phyloP scores from a whole-genome alignment of 2,113 vertebrate species.

The Aegotheles bennettii region DNA sequence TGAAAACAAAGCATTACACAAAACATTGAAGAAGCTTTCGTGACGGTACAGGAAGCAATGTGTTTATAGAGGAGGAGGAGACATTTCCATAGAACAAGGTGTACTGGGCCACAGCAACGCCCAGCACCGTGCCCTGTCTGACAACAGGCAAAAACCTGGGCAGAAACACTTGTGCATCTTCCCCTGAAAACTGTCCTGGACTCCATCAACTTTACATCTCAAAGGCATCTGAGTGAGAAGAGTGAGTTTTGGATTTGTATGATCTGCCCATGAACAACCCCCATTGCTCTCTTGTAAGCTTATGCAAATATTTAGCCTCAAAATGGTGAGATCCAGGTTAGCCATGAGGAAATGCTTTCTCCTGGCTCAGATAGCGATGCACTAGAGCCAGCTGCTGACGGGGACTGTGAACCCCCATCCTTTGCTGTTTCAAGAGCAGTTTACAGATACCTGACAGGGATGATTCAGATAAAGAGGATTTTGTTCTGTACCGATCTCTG shows the following conservation, averaged over 20 bases:
- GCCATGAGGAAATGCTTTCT: background rate
- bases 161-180: background rate
- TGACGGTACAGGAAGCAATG: background rate
- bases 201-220: background rate
- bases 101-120: background rate
- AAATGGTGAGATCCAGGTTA: background rate
- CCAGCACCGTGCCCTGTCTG: background rate
- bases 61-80: background rate
- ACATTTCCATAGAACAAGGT: background rate
- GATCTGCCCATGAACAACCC: background rate
- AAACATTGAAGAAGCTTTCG: background rate
- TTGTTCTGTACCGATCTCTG: background rate
- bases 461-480: background rate
- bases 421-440: background rate
- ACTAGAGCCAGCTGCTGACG: background rate
- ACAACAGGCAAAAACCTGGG: background rate
- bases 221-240: background rate
- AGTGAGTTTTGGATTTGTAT: background rate
- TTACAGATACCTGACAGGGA: background rate
- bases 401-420: background rate
- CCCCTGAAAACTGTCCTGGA: background rate
- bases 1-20: slow-evolving; percentile 10
- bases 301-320: background rate
- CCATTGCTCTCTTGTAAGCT: background rate
- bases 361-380: background rate